phyloP scores from a whole-genome alignment of 2,797 vertebrate species.

The Danio albolineatus region DNA sequence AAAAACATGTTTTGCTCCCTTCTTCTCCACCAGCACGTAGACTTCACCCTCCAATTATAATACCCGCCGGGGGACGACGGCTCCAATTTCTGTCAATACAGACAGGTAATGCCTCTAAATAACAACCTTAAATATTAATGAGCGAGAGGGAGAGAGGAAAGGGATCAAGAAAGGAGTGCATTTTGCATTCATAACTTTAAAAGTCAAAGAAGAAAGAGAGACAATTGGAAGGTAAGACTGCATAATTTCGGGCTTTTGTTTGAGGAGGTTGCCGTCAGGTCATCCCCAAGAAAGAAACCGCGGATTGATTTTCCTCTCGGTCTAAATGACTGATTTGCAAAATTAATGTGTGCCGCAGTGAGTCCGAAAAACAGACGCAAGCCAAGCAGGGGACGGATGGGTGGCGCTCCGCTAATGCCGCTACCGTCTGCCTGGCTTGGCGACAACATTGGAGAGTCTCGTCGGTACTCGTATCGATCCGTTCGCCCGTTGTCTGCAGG shows the following conservation, averaged over 20 bases:
- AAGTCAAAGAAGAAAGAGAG: constrained; percentile 31
- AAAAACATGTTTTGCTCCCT: constrained; percentile 39
- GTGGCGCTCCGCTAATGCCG: constrained; percentile 57
- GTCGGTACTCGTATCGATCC: constrained; percentile 75
- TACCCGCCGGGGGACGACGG: constrained; percentile 75
- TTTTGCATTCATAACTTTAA: constrained; percentile 66
- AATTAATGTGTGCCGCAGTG: constrained; percentile 18
- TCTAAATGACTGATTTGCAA: constrained; percentile 45
- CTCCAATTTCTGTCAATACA: constrained; percentile 82
- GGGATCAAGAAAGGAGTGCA: constrained; percentile 43
- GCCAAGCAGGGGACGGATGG: constrained; percentile 22
- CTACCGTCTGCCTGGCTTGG: constrained; percentile 67
- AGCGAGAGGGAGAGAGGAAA: constrained; percentile 39
- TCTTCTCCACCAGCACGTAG: constrained; percentile 31
- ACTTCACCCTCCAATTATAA: constrained; percentile 76
- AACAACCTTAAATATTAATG: constrained; percentile 82
- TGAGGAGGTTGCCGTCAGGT: constrained; percentile 63
- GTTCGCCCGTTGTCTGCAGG: constrained; percentile 69
- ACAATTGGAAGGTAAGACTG: constrained; percentile 39
- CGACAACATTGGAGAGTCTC: constrained; percentile 72
- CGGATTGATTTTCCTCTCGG: constrained; percentile 15
- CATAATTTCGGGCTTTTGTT: constrained; percentile 68
- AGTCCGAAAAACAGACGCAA: constrained; percentile 21
- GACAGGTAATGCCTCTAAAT: constrained; percentile 80
- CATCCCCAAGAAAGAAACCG: constrained; percentile 41